Evolutionary conservation across 1,140 invertebrate species (phyloP).

Genomic region (Gryllus bimaculatus): DNA sequence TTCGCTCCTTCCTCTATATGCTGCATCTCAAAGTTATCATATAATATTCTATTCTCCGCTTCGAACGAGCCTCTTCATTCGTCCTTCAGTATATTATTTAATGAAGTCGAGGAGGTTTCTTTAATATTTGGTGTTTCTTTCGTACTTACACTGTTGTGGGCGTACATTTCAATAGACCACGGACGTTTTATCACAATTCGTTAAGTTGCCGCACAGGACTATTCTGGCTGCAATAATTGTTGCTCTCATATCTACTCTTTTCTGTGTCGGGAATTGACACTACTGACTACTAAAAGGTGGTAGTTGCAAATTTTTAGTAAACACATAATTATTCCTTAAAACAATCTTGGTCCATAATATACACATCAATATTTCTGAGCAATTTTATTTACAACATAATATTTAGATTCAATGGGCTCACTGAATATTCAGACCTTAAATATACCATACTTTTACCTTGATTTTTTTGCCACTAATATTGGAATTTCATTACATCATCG

Average conservation of each 20-base stretch:
- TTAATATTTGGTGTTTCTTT: not conserved
- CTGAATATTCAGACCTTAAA: not conserved
- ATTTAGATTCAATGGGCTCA: not conserved
- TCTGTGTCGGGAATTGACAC: not conserved
- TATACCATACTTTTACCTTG: not conserved
- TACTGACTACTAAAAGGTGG: not conserved
- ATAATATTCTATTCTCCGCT: not conserved
- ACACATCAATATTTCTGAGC: not conserved
- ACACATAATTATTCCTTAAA: not conserved
- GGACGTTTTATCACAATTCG: not conserved
- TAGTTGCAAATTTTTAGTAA: not conserved
- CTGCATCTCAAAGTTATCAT: not conserved
- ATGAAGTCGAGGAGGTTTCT: not conserved
- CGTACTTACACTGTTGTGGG: not conserved
- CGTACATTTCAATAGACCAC: not conserved
- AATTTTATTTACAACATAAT: not conserved
- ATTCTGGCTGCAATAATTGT: not conserved
- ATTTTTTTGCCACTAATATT: not conserved
- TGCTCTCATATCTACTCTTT: not conserved
- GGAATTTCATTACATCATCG: not conserved
- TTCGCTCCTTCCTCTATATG: conserved; percentile 17
- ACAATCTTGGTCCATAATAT: conserved; percentile 4
- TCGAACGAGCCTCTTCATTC: not conserved
- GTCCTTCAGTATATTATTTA: too few relatives aligned
- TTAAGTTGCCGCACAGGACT: not conserved